Evolutionary conservation across 2,797 vertebrate species (phyloP).

Genomic region (Novumbra hubbsi): DNA sequence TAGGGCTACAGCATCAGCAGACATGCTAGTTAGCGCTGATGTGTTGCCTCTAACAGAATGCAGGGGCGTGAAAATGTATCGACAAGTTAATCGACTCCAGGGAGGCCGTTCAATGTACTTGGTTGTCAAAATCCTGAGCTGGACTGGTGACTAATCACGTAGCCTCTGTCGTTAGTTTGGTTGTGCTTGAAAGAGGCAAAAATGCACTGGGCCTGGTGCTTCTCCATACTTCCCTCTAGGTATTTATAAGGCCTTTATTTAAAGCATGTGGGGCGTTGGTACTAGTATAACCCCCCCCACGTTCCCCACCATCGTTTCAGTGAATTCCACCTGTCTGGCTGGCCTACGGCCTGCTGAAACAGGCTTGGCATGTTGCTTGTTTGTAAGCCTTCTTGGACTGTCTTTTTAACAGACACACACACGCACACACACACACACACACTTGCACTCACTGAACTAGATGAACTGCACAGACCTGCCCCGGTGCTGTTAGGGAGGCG

Average conservation of each 20-base stretch:
- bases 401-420: constrained; percentile 7
- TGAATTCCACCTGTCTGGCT: neutral
- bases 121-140: no score
- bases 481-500: constrained; percentile 19
- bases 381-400: constrained; percentile 29
- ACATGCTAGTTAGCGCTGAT: no score
- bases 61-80: no score
- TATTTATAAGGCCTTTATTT: neutral
- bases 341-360: neutral
- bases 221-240: neutral
- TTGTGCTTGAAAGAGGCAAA: neutral
- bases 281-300: neutral
- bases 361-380: neutral
- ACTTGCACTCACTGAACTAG: constrained; percentile 20
- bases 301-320: neutral
- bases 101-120: no score
- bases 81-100: no score
- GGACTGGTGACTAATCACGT: no score
- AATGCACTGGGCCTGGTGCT: neutral
- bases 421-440: constrained; percentile 11
- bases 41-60: no score
- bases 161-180: neutral
- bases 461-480: constrained; percentile 23
- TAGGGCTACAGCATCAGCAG: no score
- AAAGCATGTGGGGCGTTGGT: neutral